Base-by-base conservation (phyloP, 2,113 vertebrate species). In the Etheostoma spectabile region DNA sequence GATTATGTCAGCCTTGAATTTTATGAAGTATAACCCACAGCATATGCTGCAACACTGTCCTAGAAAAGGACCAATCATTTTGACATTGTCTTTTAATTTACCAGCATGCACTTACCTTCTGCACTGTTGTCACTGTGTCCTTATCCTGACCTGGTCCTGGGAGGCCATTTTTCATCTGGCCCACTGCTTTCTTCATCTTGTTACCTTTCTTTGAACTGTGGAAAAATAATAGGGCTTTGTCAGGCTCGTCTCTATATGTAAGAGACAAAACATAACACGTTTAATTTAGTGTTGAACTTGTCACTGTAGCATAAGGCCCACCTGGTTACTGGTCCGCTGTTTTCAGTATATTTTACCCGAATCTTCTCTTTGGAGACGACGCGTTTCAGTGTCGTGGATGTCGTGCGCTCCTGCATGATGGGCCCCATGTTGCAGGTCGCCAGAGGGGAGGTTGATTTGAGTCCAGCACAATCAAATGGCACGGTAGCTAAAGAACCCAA, bases 161-260 rank as follows among this genome's bases (percentile, higher is more conserved):
- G 76, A 93, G 71, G 75, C 93, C 91, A 86, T 95, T 80, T 85
- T 94, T 96, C 88, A 76, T 82, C 71, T 90, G 93, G 30, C 93
- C 84, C 77, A 81, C 85, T 81, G 93, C 67, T 94, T 96, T 97
- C 87, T 95, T 96, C 92, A 94, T 93, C 87, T 93, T 94, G 89
- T 90, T 91, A 53, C 92, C 86, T 85, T 95, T 95, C 88, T 92
- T 94, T 79, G 92, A 95, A 94, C 92, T 95, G 90, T 77, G 84
- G 72, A 90, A 85, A 90, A 59, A 76, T 67, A 46, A 86, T 6
- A 72, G 22, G 6, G 56, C 2, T 38, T 65, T 33, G 22, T 75
- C 45, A 77, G 48, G 13, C 14, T 79, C 49, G 5, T n/a, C 21
- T 48, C 35, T 19, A 12, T 19, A 12, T 0, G 45, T n/a, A 52